Conservation (phyloP, 2,888 invertebrate genomes). For the Drosophila anomelani region DNA sequence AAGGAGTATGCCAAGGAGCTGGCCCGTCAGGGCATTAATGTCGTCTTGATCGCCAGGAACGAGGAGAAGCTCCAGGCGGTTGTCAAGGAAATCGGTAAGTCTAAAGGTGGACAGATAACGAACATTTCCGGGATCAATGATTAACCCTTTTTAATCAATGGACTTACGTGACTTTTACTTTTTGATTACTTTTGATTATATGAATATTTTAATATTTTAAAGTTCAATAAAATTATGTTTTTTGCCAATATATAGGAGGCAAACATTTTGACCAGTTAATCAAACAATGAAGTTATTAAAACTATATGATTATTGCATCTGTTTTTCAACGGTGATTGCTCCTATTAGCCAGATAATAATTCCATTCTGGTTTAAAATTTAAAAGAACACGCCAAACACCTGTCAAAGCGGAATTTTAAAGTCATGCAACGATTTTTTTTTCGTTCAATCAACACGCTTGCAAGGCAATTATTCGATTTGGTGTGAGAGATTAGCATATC, state of each 20-base stretch:
- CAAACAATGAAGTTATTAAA: not conserved
- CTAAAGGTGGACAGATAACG: not conserved
- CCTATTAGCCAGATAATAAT: not conserved
- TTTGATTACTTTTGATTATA: too few species aligned
- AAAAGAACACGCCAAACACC: slow-evolving; percentile 19
- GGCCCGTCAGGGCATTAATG: slow-evolving; percentile 90
- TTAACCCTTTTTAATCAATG: not conserved
- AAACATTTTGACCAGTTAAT: not conserved
- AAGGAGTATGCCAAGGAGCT: slow-evolving; percentile 93
- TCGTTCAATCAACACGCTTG: not conserved
- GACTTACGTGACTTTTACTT: too few species aligned
- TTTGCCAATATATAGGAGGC: not conserved
- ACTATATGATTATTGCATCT: not conserved
- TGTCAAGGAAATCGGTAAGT: slow-evolving; percentile 89
- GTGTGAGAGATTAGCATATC: not conserved
- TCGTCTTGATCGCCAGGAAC: slow-evolving; percentile 92
- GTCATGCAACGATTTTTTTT: not conserved
- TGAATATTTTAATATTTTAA: not conserved
- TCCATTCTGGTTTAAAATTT: not conserved
- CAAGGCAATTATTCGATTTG: not conserved
- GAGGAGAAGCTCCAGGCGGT: slow-evolving; percentile 89
- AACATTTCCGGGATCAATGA: not conserved
- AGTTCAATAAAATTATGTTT: not conserved
- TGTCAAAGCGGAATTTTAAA: not conserved
- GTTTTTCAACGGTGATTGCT: not conserved